Conservation (phyloP, 1,140 invertebrate genomes). For the Zophobas atratus region DNA sequence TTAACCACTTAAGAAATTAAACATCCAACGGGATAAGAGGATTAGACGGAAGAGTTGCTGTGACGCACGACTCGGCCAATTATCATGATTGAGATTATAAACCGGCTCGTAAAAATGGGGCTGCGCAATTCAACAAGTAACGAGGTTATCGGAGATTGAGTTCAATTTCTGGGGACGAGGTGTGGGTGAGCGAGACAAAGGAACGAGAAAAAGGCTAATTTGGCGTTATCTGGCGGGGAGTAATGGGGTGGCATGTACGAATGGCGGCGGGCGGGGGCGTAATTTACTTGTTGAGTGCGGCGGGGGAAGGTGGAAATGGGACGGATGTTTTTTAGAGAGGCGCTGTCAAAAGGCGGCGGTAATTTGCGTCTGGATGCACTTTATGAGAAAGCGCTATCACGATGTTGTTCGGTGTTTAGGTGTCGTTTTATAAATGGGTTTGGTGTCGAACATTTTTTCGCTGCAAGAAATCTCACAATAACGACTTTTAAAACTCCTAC, state of each 20-base stretch:
- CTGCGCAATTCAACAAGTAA: conserved; percentile 3
- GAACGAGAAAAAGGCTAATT: not conserved
- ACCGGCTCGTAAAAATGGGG: not conserved
- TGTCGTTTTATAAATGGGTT: too few species aligned
- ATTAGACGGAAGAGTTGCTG: not conserved
- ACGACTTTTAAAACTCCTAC: too few species aligned
- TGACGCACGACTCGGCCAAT: not conserved
- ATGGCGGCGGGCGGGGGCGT: too few species aligned
- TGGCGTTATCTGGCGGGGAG: not conserved
- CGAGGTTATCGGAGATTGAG: not conserved
- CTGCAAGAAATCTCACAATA: too few species aligned
- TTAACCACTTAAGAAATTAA: conserved; percentile 37
- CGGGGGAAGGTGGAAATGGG: too few species aligned
- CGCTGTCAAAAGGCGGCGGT: too few species aligned
- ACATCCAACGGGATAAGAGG: not conserved
- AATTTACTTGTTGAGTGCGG: too few species aligned
- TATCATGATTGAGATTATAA: not conserved
- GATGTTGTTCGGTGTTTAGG: too few species aligned
- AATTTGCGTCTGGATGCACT: too few species aligned
- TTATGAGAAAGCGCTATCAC: too few species aligned
- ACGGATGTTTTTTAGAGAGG: too few species aligned
- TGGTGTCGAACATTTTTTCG: too few species aligned
- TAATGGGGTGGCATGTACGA: not conserved
- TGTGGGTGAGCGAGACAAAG: not conserved
- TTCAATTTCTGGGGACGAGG: not conserved